Base-by-base conservation (phyloP, 1,140 invertebrate species). In the Lepidotrigona ventralis region DNA sequence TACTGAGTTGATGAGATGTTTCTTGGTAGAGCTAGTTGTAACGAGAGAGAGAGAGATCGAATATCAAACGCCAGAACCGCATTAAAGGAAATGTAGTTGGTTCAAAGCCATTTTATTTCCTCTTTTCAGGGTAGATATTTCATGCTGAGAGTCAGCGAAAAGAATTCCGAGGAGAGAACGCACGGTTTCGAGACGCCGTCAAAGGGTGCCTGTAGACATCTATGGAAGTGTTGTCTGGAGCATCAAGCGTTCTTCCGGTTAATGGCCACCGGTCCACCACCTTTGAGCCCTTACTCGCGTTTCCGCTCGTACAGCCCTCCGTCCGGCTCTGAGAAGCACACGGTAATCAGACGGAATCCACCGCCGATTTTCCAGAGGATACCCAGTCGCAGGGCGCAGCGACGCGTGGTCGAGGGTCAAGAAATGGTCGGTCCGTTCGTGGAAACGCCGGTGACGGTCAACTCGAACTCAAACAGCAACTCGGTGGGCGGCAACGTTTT, bases 141-240 rank as follows among this genome's bases (percentile, higher is more conserved):
- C 94, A 99, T 99, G 97, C 95, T 99, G 64, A 96, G 97, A 90
- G 98, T 99, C 78, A 97, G 97, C 89, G 98, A 99, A 94, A 99
- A 99, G 95, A 98, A 98, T 94, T 98, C 98, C 93, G 98, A 99
- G 88, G 98, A 99, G 84, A 97, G 97, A 91, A 99, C 98, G 19
- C 99, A 99, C 93, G 98, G 99, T 9, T 99, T 99, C 93, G 98
- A 99, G 93, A 97, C 99, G 29, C 97, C 97, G n/a, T 98, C 98
- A 69, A 97, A 98, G 89, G 95, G 98, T 72, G 98, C 98, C 0
- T 99, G 98, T 93, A 99, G 99, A 92, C 99, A 99, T 95, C 95
- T 99, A 74, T 99, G 99, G 98, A 98, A 99, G 91, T 99, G 99
- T 95, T 99, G 98, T 91, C 96, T 99, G 46, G 99, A 99, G 91